Base-by-base conservation (phyloP, 2,888 invertebrate species). In the Abrostola triplasia region DNA sequence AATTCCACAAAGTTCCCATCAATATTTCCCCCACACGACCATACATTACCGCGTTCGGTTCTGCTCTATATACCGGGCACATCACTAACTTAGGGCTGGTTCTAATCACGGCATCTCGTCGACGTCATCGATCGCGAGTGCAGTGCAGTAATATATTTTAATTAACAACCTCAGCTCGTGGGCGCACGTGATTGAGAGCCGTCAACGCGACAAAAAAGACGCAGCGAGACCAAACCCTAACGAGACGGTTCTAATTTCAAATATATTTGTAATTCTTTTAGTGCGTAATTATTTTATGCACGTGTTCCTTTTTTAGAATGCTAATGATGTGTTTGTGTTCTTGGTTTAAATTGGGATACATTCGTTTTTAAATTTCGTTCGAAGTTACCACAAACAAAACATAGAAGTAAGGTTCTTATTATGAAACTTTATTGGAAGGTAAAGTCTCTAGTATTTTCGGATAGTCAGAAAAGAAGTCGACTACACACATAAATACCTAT, bases 81-180 rank as follows among this genome's bases (percentile, higher is more conserved):
- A 53, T 59, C 40, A 66, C 47, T 66, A 72, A 64, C 61, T 73
- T 67, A 79, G 65, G 66, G 67, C 65, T 47, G 73, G 73, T 77
- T 76, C 81, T 83, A 85, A 86, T 87, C 86, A 82, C 76, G 56
- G 76, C 77, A 86, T 84, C 84, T 79, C 66, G 57, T 61, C 69
- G 59, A 69, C 76, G 80, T 84, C 86, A 86, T 85, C 85, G 80
- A 80, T 82, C 77, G 76, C 70, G 51, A 70, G 65, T 61, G 61
- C 67, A 60, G 79, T 68, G 69, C 76, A 70, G 86, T 86, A 86
- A 86, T 88, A 86, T 87, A 88, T 88, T 88, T 87, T 88, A 88
- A 88, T 88, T 88, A 88, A 87, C 79, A 82, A 70, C 70, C 69
- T 74, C 71, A 66, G 73, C 67, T 73, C 81, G 86, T 85, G 84